These are phyloP conservation scores for Sebastes kiyomatsui DNA, from an alignment of 2,797 vertebrate species.

Conservation along the genomic window DNA sequence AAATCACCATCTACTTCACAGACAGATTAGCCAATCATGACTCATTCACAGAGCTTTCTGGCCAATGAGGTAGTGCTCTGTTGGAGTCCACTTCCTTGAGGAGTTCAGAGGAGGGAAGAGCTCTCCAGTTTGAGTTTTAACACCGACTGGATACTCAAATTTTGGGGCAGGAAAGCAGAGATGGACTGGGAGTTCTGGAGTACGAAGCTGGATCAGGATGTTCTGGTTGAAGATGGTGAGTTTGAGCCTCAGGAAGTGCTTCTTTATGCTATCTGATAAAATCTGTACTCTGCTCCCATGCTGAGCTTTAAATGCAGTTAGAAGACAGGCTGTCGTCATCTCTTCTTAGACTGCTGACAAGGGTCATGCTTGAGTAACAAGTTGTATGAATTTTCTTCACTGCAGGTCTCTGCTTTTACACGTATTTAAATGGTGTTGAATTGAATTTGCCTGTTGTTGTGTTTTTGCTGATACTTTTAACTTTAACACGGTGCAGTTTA, in stretches of 20 bases:
- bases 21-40: conserved; percentile 13
- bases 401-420: background rate
- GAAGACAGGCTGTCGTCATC: background rate
- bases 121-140: conserved; percentile 1
- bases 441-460: background rate
- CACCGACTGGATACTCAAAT: background rate
- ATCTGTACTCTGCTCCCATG: no score
- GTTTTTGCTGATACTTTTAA: conserved; percentile 3
- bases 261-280: no score
- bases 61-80: conserved; percentile 3
- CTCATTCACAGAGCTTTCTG: background rate
- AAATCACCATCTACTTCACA: background rate
- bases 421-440: background rate
- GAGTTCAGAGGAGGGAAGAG: conserved; percentile 24
- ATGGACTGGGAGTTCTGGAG: conserved; percentile 68
- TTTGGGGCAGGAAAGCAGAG: background rate
- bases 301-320: no score
- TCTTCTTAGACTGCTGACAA: background rate
- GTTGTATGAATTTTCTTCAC: background rate
- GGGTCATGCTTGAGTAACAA: background rate
- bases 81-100: conserved; percentile 22
- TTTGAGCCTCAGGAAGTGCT: background rate
- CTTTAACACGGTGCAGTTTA: conserved; percentile 8
- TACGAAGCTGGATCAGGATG: conserved; percentile 52
- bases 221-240: conserved; percentile 59